Base-by-base conservation (phyloP, 2,888 invertebrate genomes). In the Sinotaia quadrata region DNA sequence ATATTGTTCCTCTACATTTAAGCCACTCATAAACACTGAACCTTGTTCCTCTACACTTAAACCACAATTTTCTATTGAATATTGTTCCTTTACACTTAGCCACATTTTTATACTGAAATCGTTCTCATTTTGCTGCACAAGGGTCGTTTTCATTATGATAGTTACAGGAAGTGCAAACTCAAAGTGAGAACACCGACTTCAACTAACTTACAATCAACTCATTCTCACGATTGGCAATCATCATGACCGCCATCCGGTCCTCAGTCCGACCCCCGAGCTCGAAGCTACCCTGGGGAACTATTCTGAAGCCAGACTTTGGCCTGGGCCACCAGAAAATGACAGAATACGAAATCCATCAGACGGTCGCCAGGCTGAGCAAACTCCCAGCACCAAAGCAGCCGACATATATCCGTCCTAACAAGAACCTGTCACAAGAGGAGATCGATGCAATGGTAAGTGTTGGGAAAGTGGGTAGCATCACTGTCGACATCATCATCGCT, bases 271-370 rank as follows among this genome's bases (percentile, higher is more conserved):
- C 86, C 0, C 73, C 74, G n/a, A 78, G 78, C 51, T 75, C 76
- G 47, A 87, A 86, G 67, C 81, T 83, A 73, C 83, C 84, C 10
- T 87, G 87, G 87, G 87, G 87, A 0, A 87, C 86, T 12, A 86
- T 87, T n/a, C 71, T 87, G 7, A 79, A 84, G 68, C 86, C 87
- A 5, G 84, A 84, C 65, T 87, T 84, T 69, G 86, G 85, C 29
- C 67, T 87, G 62, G 87, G 87, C 15, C 78, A 85, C 74, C 87
- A 87, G 79, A 84, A 82, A 72, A 80, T 87, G 82, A 87, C 84
- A 0, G 77, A 78, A 4, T 85, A 87, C 70, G 87, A 87, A 69
- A 78, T 87, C 29, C 78, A 83, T 21, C 86, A 87, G 75, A 80
- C 81, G 0, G 85, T 87, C 8, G 74, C 78, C 44, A 67, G 87